These are phyloP conservation scores for Petaurus breviceps DNA, from an alignment of 2,113 vertebrate species.

Conservation along the genomic window DNA sequence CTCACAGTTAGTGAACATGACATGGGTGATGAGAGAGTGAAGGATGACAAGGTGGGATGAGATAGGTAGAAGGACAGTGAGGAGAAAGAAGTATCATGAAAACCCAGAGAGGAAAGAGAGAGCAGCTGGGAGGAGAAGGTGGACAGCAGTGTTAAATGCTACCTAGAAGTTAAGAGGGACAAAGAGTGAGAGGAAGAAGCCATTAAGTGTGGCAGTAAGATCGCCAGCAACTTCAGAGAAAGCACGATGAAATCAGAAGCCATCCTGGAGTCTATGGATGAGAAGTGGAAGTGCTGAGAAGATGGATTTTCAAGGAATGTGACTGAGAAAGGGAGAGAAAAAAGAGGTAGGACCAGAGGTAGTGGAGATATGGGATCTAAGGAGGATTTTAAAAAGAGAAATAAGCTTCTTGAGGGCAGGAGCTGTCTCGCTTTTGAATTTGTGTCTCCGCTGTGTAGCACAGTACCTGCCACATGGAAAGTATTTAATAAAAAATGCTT, in stretches of 20 bases:
- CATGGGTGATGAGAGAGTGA: not conserved
- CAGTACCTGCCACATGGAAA: not conserved
- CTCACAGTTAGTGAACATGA: not conserved
- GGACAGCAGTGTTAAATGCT: not conserved
- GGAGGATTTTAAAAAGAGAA: not conserved
- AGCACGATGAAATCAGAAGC: not conserved
- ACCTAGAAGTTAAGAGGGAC: not conserved
- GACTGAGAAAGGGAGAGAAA: not conserved
- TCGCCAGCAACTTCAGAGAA: not conserved
- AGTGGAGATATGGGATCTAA: not conserved
- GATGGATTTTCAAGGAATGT: not conserved
- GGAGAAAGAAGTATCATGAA: not conserved
- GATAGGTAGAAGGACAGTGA: not conserved
- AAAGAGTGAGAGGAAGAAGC: not conserved
- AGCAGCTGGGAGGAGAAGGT: not conserved
- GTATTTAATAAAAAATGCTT: not conserved
- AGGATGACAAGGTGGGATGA: not conserved
- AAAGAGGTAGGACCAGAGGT: not conserved
- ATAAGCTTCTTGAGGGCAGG: not conserved
- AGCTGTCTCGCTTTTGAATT: not conserved
- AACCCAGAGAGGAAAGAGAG: not conserved
- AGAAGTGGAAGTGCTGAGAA: not conserved
- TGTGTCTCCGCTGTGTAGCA: not conserved
- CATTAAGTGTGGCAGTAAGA: not conserved
- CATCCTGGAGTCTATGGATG: not conserved